A percentile compares a stretch with the other conserved stretches of the same genome.
Evolutionary conservation across 2,113 vertebrate genomes (phyloP).

Genomic region (Rissa tridactyla): DNA sequence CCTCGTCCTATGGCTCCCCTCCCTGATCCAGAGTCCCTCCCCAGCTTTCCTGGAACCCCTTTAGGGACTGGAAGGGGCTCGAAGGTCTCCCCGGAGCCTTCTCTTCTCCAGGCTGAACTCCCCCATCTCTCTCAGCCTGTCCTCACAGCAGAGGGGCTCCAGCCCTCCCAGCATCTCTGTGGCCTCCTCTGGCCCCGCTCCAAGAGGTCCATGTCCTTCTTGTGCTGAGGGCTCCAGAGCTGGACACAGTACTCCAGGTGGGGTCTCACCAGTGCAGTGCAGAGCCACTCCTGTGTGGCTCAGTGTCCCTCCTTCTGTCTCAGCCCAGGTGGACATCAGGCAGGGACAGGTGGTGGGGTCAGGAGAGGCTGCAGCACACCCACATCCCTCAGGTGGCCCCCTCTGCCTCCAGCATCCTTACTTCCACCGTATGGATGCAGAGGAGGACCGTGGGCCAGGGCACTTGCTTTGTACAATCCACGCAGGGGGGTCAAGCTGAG

Average conservation of each 20-base stretch:
- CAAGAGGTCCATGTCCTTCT: background rate
- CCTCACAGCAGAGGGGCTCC: background rate
- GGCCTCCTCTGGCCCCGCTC: background rate
- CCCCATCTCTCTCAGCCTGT: background rate
- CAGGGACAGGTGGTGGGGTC: background rate
- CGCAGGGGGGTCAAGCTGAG: accelerated
- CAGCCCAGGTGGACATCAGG: background rate
- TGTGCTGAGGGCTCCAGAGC: background rate
- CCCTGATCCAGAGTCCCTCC: background rate
- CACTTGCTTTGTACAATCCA: accelerated
- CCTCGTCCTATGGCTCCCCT: background rate
- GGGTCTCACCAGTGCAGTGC: background rate
- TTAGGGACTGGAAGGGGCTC: background rate
- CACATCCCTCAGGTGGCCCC: accelerated
- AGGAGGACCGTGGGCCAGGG: background rate
- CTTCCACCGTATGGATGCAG: accelerated
- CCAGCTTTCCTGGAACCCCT: background rate
- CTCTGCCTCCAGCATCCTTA: background rate
- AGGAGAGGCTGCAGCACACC: background rate
- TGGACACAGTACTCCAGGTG: background rate
- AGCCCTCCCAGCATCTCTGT: background rate
- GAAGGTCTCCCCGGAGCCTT: too few relatives aligned
- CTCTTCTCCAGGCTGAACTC: background rate
- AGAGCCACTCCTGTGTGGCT: background rate
- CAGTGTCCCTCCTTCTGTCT: background rate